Evolutionary conservation across 2,113 vertebrate species (phyloP).

Genomic region (Strix aluco): DNA sequence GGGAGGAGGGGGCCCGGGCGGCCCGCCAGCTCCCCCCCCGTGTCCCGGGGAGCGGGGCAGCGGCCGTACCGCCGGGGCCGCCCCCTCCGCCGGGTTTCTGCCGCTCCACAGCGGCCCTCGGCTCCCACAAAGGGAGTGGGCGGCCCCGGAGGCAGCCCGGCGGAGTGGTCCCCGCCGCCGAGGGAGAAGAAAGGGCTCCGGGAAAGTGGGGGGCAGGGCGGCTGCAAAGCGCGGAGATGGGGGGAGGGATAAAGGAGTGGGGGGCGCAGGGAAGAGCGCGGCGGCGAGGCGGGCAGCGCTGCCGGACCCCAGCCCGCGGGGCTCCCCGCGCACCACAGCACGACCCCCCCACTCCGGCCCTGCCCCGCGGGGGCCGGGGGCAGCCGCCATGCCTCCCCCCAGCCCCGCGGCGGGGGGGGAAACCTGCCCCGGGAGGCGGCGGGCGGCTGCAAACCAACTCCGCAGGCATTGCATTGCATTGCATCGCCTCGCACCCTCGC

Average conservation of each 20-base stretch:
- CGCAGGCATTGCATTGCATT: neutral
- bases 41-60: neutral
- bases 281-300: neutral
- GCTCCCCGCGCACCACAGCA: neutral
- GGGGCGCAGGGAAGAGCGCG: neutral
- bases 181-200: slow-evolving; percentile 12
- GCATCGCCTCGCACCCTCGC: neutral
- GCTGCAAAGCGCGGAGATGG: neutral
- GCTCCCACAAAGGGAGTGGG: neutral
- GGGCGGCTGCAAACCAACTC: neutral
- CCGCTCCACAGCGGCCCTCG: neutral
- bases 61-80: neutral
- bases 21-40: neutral
- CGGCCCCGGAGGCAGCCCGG: neutral
- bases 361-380: neutral
- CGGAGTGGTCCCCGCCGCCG: neutral
- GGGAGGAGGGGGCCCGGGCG: neutral
- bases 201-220: neutral
- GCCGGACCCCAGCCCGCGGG: neutral
- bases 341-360: neutral
- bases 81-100: neutral
- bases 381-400: neutral
- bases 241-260: neutral
- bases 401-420: neutral
- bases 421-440: neutral